phyloP scores from a whole-genome alignment of 2,888 invertebrate species.

The Leptogaster cylindrica region DNA sequence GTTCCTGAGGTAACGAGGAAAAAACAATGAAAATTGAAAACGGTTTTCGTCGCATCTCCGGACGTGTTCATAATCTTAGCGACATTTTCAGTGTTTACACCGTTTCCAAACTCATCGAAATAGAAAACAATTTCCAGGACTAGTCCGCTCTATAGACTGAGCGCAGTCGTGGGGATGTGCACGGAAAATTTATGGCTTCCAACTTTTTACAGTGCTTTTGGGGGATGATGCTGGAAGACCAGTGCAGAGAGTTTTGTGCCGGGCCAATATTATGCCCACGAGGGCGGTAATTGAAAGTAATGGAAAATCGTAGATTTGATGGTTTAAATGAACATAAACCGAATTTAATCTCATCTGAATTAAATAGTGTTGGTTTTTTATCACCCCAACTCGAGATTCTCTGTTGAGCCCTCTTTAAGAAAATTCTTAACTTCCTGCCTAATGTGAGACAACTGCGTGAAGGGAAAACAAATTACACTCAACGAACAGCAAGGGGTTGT shows the following conservation, averaged over 20 bases:
- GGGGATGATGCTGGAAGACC: background rate
- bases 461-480: conserved; percentile 39
- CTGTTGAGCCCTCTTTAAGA: conserved; percentile 2
- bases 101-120: conserved; percentile 24
- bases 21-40: background rate
- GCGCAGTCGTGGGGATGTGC: background rate
- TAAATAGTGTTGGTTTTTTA: conserved; percentile 6
- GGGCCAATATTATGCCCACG: background rate
- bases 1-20: background rate
- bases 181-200: background rate
- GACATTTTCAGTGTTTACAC: conserved; percentile 46
- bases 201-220: conserved; percentile 1
- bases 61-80: conserved; percentile 45
- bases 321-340: conserved; percentile 41
- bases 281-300: conserved; percentile 44
- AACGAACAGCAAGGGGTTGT: conserved; percentile 32
- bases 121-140: background rate
- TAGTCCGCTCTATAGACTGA: background rate
- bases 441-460: background rate
- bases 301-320: conserved; percentile 36
- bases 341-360: conserved; percentile 38
- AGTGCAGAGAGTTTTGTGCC: background rate
- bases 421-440: background rate
- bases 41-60: background rate
- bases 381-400: background rate